Base-by-base conservation (phyloP, 30 jellyfish, hydroid and myxozoan species). In the Cassiopea andromeda region DNA sequence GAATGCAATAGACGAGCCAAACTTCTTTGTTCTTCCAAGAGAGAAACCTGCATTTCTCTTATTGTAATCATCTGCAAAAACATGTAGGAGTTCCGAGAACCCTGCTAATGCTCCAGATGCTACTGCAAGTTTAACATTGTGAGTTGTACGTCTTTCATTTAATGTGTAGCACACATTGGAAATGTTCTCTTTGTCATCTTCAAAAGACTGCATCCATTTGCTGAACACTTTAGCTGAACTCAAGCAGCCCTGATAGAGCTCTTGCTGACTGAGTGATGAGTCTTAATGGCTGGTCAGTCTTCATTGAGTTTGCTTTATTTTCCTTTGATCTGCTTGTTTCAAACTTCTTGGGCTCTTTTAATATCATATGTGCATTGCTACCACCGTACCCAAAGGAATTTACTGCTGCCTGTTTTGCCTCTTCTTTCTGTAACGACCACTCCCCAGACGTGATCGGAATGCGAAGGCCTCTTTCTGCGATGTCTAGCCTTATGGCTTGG, bases 311-410 rank as follows among this genome's bases (percentile, higher is more conserved):
- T 9, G 7, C 7, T 17, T 18, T 27, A 50, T 43, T 84, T 14
- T 5, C 69, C 0, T 7, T 6, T 4, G 4, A 17, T 19, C 46
- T 38, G 7, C 72, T 48, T 68, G 48, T 50, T 13, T 49, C 44
- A 14, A 49, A 1, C 50, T 38, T 72, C 54, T 5, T 48, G 38
- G 96, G n/a, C 46, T 89, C 97, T 48, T 77, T 75, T 27, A 89
- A 45, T 1, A 89, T 50, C 79, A 89, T 61, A 60, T 89, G 97
- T 16, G 92, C 97, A 74, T 89, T 89, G 78, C 97, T 89, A 1
- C 97, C 97, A 8, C 97, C 97, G 47, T 89, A 89, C 48, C 97
- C 97, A 81, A 89, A 89, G 9, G 97, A 89, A 61, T 89, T 89
- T 7, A 89, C 76, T 46, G 97, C 90, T 1, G 97, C 97, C 46